Percentiles rank a stretch among this genome's conserved stretches.
Evolutionary conservation across 2,797 vertebrate genomes (phyloP).

Genomic region (Microchirus variegatus): DNA sequence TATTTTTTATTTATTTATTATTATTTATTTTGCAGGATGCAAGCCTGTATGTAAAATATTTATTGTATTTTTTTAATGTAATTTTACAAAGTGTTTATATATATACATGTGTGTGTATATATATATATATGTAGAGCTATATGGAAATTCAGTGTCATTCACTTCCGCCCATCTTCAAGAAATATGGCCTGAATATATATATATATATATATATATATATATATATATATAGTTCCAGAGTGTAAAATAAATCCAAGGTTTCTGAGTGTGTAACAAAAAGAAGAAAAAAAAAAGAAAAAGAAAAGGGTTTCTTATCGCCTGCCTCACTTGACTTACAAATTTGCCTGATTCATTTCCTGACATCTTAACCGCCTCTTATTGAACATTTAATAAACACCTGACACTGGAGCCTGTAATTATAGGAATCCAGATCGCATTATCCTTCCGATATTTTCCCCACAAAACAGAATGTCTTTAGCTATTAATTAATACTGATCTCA

Average conservation of each 20-base stretch:
- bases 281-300: neutral
- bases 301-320: constrained; percentile 40
- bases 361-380: constrained; percentile 75
- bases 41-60: too few relatives aligned
- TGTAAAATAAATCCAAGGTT: constrained; percentile 28
- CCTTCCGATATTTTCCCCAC: constrained; percentile 75
- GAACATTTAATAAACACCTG: constrained; percentile 80
- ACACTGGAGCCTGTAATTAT: constrained; percentile 69
- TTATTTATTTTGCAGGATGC: too few relatives aligned
- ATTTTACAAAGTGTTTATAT: too few relatives aligned
- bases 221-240: constrained; percentile 9
- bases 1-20: too few relatives aligned
- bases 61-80: too few relatives aligned
- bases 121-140: constrained; percentile 4
- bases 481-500: constrained; percentile 84
- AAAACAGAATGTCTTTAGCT: constrained; percentile 76
- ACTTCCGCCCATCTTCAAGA: constrained; percentile 32
- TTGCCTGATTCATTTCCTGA: constrained; percentile 69
- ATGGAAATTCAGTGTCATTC: constrained; percentile 21
- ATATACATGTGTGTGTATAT: too few relatives aligned
- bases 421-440: constrained; percentile 68
- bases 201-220: neutral
- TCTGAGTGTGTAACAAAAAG: constrained; percentile 1
- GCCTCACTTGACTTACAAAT: constrained; percentile 65
- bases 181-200: constrained; percentile 30